These are phyloP conservation scores for Neosilurus mollespiculum DNA, from an alignment of 2,797 vertebrate genomes.

Conservation along the genomic window DNA sequence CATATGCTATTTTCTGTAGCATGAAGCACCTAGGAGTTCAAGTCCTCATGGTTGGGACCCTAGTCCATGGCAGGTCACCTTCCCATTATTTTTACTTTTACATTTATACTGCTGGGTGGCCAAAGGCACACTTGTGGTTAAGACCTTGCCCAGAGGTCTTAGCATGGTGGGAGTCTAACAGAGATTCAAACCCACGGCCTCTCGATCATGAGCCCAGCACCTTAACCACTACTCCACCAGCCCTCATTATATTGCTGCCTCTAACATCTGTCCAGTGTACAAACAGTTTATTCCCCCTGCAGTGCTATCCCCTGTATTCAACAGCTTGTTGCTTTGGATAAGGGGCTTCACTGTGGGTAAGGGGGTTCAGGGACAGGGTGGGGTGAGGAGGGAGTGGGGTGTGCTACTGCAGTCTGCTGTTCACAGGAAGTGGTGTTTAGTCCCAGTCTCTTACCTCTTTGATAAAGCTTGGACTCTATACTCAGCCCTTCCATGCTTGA, in stretches of 20 bases:
- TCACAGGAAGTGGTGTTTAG: conserved; percentile 27
- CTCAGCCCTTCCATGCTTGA: conserved; percentile 60
- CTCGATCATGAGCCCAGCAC: too few relatives aligned
- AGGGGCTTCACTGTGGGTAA: conserved; percentile 37
- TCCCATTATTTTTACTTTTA: too few relatives aligned
- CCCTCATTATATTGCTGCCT: conserved; percentile 18
- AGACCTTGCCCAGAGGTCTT: too few relatives aligned
- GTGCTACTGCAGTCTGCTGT: conserved; percentile 28
- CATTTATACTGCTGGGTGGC: too few relatives aligned
- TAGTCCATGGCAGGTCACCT: too few relatives aligned
- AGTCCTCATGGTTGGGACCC: too few relatives aligned
- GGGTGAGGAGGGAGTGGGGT: conserved; percentile 30
- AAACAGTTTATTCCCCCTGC: conserved; percentile 35
- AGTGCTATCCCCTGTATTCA: conserved; percentile 49
- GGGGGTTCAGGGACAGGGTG: conserved; percentile 18
- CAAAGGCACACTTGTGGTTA: too few relatives aligned
- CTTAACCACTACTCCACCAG: neutral
- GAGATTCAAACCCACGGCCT: too few relatives aligned
- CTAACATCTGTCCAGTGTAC: conserved; percentile 39
- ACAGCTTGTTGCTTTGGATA: neutral
- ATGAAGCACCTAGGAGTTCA: too few relatives aligned
- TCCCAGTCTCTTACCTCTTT: conserved; percentile 64
- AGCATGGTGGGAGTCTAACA: too few relatives aligned
- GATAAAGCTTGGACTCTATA: conserved; percentile 58
- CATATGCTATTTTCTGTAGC: too few relatives aligned